These are phyloP conservation scores for Aradophagus sp. DNA, from an alignment of 1,140 invertebrate species.

Conservation along the genomic window DNA sequence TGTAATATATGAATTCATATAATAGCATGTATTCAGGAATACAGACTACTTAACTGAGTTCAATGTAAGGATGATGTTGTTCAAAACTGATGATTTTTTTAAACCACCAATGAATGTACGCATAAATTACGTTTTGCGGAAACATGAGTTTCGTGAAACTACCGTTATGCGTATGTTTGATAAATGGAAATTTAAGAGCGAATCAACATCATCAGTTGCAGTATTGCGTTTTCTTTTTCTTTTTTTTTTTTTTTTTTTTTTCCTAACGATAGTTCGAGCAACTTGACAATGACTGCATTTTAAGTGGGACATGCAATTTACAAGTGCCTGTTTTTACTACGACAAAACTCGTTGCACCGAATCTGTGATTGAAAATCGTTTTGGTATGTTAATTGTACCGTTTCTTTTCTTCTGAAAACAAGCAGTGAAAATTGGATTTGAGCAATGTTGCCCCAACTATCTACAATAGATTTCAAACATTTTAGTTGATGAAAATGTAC, in stretches of 20 bases:
- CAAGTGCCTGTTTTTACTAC: conserved; percentile 33
- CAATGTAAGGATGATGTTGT: conserved; percentile 17
- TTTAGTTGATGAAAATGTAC: conserved; percentile 31
- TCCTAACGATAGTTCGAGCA: conserved; percentile 22
- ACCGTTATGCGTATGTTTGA: background rate
- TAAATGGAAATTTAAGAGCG: background rate
- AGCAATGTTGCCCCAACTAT: conserved; percentile 28
- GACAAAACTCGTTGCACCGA: background rate
- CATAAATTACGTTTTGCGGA: too few relatives aligned
- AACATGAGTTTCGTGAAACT: background rate
- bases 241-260: too few relatives aligned
- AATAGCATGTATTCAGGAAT: conserved; percentile 17
- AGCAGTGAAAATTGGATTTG: conserved; percentile 18
- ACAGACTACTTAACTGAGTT: conserved; percentile 3
- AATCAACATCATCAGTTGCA: conserved; percentile 25
- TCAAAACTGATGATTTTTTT: background rate
- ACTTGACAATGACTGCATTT: conserved; percentile 18
- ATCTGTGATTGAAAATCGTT: conserved; percentile 11
- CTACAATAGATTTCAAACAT: background rate
- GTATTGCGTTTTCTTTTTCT: too few relatives aligned
- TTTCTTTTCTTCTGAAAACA: background rate
- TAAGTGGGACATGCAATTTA: conserved; percentile 11
- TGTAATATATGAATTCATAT: conserved; percentile 42
- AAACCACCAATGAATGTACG: background rate
- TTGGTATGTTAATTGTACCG: background rate